These are phyloP conservation scores for Pollenia labialis DNA, from an alignment of 2,888 invertebrate species.

Conservation along the genomic window DNA sequence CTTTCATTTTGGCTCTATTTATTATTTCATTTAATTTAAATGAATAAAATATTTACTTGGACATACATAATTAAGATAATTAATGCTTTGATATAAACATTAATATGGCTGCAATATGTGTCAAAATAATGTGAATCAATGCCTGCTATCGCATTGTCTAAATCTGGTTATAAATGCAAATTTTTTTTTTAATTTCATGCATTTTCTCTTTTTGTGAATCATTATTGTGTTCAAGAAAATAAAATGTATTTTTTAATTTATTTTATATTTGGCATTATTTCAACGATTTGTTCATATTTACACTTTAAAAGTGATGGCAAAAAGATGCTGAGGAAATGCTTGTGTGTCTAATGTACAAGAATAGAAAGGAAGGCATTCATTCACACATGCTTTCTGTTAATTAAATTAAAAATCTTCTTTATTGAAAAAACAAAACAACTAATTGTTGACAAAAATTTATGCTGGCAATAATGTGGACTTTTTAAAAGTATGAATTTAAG, in stretches of 20 bases:
- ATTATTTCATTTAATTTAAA: slow-evolving; percentile 19
- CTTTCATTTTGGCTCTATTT: background rate
- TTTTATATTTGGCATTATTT: slow-evolving; percentile 65
- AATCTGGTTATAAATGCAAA: slow-evolving; percentile 43
- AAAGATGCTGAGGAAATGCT: slow-evolving; percentile 15
- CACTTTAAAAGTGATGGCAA: slow-evolving; percentile 6
- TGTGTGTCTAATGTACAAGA: background rate
- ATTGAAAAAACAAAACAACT: slow-evolving; percentile 25
- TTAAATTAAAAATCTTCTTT: slow-evolving; percentile 46
- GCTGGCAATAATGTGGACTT: slow-evolving; percentile 25
- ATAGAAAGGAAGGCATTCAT: slow-evolving; percentile 44
- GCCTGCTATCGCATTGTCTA: slow-evolving; percentile 30
- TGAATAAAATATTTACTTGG: slow-evolving; percentile 12
- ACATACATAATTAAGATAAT: slow-evolving; percentile 24
- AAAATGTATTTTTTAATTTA: slow-evolving; percentile 40
- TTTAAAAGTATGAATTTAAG: slow-evolving; percentile 21
- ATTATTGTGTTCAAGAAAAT: slow-evolving; percentile 14
- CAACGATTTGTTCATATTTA: slow-evolving; percentile 63
- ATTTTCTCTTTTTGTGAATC: slow-evolving; percentile 58
- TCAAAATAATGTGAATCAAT: slow-evolving; percentile 35
- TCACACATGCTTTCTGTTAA: slow-evolving; percentile 60
- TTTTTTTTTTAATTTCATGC: slow-evolving; percentile 22
- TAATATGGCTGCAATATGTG: slow-evolving; percentile 29
- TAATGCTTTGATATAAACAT: slow-evolving; percentile 24
- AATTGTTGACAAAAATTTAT: slow-evolving; percentile 64